These are phyloP conservation scores for Antennarius striatus DNA, from an alignment of 2,113 vertebrate genomes.

Conservation along the genomic window DNA sequence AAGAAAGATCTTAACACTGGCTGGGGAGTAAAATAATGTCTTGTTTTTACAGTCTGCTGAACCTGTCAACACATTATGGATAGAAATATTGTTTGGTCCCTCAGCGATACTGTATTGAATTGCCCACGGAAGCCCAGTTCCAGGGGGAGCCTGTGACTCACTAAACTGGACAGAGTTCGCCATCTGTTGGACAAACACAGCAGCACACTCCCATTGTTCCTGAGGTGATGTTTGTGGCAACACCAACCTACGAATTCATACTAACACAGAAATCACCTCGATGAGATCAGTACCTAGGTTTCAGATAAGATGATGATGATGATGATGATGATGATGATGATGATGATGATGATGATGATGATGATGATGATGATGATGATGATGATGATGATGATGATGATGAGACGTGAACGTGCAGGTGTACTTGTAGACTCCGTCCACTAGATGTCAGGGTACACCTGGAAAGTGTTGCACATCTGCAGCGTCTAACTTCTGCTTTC, in stretches of 20 bases:
- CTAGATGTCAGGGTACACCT: constrained; percentile 67
- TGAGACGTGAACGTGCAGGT: not conserved
- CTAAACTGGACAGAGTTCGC: constrained; percentile 50
- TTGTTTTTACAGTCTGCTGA: no score
- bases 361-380: no score
- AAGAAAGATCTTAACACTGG: no score
- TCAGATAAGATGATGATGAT: no score
- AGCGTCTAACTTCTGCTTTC: not conserved
- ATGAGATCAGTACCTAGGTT: no score
- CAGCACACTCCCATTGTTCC: constrained; percentile 34
- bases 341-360: no score
- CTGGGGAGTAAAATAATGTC: no score
- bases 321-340: no score
- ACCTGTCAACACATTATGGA: no score
- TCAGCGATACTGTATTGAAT: constrained; percentile 19
- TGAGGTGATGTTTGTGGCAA: not conserved
- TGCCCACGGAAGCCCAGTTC: constrained; percentile 47
- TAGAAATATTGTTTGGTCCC: no score
- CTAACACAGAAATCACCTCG: no score
- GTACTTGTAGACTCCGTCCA: constrained; percentile 40
- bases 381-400: constrained; percentile 25
- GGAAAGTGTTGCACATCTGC: not conserved
- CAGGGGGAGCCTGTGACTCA: constrained; percentile 33
- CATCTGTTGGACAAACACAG: constrained; percentile 56
- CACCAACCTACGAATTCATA: no score